Evolutionary conservation across 2,113 vertebrate genomes (phyloP).

Genomic region (Lynx canadensis): DNA sequence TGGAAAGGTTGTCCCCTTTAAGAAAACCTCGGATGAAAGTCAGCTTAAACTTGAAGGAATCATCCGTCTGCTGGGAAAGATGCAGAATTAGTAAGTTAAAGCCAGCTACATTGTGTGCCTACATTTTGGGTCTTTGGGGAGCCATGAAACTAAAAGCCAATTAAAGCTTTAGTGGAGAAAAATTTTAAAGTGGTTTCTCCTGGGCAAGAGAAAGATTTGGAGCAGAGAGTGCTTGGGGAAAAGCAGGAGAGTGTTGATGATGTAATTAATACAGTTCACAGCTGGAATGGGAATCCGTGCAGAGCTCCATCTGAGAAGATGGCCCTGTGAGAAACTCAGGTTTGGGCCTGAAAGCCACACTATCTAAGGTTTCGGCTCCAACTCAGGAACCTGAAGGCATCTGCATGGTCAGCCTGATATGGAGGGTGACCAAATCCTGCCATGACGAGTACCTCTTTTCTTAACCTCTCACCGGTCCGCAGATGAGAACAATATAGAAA

Average conservation of each 20-base stretch:
- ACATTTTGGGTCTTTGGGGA: conserved; percentile 73
- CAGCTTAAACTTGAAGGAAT: conserved; percentile 10
- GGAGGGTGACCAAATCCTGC: background rate
- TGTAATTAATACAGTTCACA: conserved; percentile 11
- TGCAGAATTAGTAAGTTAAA: conserved; percentile 42
- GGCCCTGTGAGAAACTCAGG: background rate
- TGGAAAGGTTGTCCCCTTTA: conserved; percentile 33
- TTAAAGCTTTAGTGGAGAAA: conserved; percentile 74
- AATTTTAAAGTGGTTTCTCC: conserved; percentile 72
- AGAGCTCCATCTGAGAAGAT: background rate
- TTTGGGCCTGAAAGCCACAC: background rate
- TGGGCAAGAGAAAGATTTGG: conserved; percentile 69
- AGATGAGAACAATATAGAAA: background rate
- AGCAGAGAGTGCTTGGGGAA: conserved; percentile 65
- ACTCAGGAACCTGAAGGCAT: background rate
- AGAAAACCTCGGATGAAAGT: conserved; percentile 32
- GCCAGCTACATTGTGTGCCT: conserved; percentile 13
- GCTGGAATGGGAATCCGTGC: background rate
- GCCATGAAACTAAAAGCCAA: conserved; percentile 69
- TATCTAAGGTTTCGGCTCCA: background rate
- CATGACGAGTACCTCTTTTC: background rate
- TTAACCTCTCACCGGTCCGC: background rate
- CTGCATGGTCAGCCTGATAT: background rate
- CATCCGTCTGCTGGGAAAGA: conserved; percentile 35
- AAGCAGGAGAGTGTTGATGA: conserved; percentile 19